Evolutionary conservation across 2,888 invertebrate genomes (phyloP).

Genomic region (Agrotis segetum): DNA sequence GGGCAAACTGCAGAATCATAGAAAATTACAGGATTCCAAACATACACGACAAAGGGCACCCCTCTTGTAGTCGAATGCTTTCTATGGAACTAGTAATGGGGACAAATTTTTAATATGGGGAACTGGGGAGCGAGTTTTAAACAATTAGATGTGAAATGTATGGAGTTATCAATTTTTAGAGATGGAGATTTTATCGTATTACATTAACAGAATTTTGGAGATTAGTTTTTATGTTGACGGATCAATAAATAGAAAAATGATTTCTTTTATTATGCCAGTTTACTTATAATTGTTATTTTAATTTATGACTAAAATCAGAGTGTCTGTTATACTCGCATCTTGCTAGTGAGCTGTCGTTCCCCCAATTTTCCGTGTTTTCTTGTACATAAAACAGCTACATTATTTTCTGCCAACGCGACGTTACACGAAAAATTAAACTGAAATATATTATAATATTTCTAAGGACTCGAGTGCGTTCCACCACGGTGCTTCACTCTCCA

Average conservation of each 20-base stretch:
- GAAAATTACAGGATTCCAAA: constrained; percentile 89
- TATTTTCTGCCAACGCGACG: constrained; percentile 4
- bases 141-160: constrained; percentile 74
- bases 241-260: background rate
- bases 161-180: constrained; percentile 35
- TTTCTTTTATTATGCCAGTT: no score
- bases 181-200: constrained; percentile 34
- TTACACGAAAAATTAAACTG: constrained; percentile 55
- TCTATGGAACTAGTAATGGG: constrained; percentile 81
- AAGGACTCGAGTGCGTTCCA: constrained; percentile 72
- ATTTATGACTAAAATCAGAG: no score
- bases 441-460: constrained; percentile 65
- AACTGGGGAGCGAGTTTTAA: constrained; percentile 82
- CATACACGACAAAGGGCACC: constrained; percentile 80
- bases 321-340: no score
- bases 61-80: constrained; percentile 76
- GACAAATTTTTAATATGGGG: constrained; percentile 88
- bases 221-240: background rate
- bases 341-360: background rate
- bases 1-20: constrained; percentile 87
- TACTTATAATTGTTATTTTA: no score
- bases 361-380: background rate
- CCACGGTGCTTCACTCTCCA: constrained; percentile 74
- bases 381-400: constrained; percentile 33
- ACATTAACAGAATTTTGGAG: constrained; percentile 1